Conservation (phyloP, 2,797 vertebrate species). For the Myotis myotis region DNA sequence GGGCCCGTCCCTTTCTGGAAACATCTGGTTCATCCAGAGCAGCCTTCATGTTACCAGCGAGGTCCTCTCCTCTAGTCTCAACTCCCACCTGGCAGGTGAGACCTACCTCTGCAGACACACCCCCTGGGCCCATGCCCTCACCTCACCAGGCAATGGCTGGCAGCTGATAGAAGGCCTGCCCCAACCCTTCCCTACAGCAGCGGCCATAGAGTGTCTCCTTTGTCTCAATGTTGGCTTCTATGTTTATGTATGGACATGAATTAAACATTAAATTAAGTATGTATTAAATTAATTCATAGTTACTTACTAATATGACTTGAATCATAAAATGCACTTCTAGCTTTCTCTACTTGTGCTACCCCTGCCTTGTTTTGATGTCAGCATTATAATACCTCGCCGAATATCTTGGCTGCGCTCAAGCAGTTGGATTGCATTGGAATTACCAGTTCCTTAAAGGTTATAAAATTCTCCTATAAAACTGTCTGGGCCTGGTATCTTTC, state of each 20-base stretch:
- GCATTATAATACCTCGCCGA: not conserved
- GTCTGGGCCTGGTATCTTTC: not conserved
- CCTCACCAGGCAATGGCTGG: not conserved
- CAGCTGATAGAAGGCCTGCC: not conserved
- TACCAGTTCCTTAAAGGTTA: not conserved
- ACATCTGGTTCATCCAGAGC: not conserved
- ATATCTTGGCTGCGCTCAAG: not conserved
- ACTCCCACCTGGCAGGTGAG: not conserved
- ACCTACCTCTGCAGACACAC: not conserved
- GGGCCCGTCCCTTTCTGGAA: not conserved
- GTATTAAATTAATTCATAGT: not conserved
- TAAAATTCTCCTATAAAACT: not conserved
- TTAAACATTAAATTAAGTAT: not conserved
- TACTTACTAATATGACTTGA: not conserved
- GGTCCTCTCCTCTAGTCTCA: not conserved
- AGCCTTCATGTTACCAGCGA: not conserved
- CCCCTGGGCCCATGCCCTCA: not conserved
- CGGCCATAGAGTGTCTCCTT: not conserved
- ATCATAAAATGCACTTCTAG: not conserved
- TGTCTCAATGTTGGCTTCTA: not conserved
- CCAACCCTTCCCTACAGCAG: not conserved
- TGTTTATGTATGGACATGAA: not conserved
- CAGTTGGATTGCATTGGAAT: not conserved
- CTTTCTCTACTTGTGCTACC: not conserved
- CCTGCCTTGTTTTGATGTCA: not conserved